Evolutionary conservation across 2,888 invertebrate genomes (phyloP).

Genomic region (Clistopyga incitator): DNA sequence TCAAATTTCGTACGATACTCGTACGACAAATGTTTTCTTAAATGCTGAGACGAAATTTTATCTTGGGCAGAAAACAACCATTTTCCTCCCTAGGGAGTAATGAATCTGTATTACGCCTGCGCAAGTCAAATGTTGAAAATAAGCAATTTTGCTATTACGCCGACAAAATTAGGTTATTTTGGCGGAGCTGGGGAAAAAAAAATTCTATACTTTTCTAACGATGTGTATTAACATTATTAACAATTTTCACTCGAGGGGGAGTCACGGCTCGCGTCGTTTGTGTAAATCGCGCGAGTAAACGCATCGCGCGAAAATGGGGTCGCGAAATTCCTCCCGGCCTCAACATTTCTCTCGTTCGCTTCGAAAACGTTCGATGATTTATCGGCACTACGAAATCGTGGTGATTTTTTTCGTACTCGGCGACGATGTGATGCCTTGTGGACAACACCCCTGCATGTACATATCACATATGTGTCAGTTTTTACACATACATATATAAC

Average conservation of each 20-base stretch:
- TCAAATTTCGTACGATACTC: too few relatives aligned
- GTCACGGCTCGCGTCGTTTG: conserved; percentile 14
- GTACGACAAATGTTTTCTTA: too few relatives aligned
- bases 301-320: conserved; percentile 47
- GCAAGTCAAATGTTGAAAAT: too few relatives aligned
- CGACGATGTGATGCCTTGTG: conserved; percentile 43
- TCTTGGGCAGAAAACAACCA: too few relatives aligned
- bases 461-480: too few relatives aligned
- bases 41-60: too few relatives aligned
- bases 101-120: too few relatives aligned
- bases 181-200: background rate
- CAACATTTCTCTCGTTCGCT: conserved; percentile 36
- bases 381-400: conserved; percentile 43
- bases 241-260: conserved; percentile 29
- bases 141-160: too few relatives aligned
- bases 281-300: conserved; percentile 7
- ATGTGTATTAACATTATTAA: background rate
- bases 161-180: too few relatives aligned
- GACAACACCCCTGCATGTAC: background rate
- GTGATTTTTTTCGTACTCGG: conserved; percentile 40
- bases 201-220: background rate
- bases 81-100: too few relatives aligned
- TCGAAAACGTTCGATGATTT: conserved; percentile 60
- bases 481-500: too few relatives aligned
- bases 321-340: conserved; percentile 58